Base-by-base conservation (phyloP, 2,797 vertebrate species). In the Austrolebias charrua region DNA sequence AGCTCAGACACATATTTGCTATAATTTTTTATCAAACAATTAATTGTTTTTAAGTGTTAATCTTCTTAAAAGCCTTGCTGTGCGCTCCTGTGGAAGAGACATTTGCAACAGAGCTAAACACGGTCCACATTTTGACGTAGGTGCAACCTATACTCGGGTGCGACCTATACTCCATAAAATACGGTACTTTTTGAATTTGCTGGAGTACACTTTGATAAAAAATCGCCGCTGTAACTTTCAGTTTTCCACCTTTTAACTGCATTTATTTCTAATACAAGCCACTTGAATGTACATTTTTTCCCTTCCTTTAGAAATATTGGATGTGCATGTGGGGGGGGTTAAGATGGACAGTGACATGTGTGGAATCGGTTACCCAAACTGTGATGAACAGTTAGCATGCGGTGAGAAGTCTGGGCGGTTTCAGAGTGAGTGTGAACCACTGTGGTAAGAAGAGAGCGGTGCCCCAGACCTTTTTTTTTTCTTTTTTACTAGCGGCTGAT, bases 291-390 rank as follows among this genome's bases (percentile, higher is more conserved):
- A 81, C 72, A 88, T 87, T 75, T 13, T 81, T 66, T 81, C 64
- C 56, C 79, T 69, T 73, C 66, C 65, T 73, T 84, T 83, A 64
- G 83, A 87, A 83, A 77, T 80, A 55, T 43, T 72, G 74, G 75
- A 88, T 82, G 80, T 80, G 75, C 68, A 57, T 79, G 74, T 80
- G 80, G 76, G 81, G 81, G 75, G 66, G 69, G 64, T 69, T 43
- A 73, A 91, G 90, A 92, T 82, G 81, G 89, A 92, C 86, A 90
- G 82, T 91, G 90, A 91, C 91, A 94, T 91, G 84, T 94, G 91
- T 89, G 86, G 89, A 92, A 93, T 88, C 83, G 70, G 89, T 93
- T 93, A 89, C 70, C 78, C 70, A 40, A 40, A 76, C 77, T 83
- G 82, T 73, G 86, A 85, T 86, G 86, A 85, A 86, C 85, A 87